Evolutionary conservation across 2,113 vertebrate genomes (phyloP).

Genomic region (Stigmatopora nigra): DNA sequence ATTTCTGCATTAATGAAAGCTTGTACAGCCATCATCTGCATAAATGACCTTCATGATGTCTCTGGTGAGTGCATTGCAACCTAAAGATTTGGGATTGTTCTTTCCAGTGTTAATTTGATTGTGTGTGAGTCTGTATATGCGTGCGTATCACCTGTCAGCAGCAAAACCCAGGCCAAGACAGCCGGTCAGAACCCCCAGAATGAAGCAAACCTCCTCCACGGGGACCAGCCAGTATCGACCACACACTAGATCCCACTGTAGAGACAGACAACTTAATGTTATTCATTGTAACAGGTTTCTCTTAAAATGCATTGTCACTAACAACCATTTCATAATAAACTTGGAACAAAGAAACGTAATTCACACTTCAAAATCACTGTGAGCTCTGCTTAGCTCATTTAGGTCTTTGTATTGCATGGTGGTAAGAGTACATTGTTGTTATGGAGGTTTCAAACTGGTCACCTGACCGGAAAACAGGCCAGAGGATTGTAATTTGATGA

Average conservation of each 20-base stretch:
- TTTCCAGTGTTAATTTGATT: background rate
- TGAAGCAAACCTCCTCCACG: constrained; percentile 84
- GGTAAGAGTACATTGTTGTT: too few relatives aligned
- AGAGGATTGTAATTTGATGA: too few relatives aligned
- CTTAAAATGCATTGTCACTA: background rate
- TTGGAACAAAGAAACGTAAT: background rate
- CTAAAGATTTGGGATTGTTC: background rate
- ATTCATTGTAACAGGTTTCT: background rate
- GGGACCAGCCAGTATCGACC: constrained; percentile 81
- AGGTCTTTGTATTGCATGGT: background rate
- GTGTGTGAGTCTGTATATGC: background rate
- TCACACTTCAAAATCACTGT: background rate
- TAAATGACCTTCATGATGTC: background rate
- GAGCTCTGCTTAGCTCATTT: too few relatives aligned
- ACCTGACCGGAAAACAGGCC: too few relatives aligned
- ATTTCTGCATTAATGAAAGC: constrained; percentile 36
- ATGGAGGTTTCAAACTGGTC: too few relatives aligned
- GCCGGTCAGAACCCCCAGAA: constrained; percentile 78
- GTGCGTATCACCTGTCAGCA: constrained; percentile 75
- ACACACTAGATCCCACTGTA: constrained; percentile 85
- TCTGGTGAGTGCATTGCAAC: too few relatives aligned
- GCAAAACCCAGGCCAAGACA: constrained; percentile 75
- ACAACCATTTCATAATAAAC: background rate
- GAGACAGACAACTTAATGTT: background rate
- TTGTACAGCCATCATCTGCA: constrained; percentile 33